A percentile compares a stretch with the other conserved stretches of the same genome.
Conservation (phyloP, 2,113 vertebrate species). For the Rhinopomastus cyanomelas region DNA sequence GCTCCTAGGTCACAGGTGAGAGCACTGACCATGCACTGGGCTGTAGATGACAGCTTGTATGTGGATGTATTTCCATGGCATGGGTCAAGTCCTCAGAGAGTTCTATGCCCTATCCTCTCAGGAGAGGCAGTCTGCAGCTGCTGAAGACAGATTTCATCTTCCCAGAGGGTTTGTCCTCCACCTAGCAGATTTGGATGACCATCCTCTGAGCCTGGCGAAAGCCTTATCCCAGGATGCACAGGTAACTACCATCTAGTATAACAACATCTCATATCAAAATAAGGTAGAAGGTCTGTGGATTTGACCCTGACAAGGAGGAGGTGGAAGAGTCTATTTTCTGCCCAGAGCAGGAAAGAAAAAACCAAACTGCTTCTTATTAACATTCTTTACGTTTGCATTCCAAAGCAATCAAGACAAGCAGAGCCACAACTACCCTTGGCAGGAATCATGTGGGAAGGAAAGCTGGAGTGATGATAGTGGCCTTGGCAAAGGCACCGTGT, state of each 20-base stretch:
- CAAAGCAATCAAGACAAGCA: neutral
- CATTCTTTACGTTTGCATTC: neutral
- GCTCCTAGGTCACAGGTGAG: neutral
- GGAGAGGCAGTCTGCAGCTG: neutral
- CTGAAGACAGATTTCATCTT: neutral
- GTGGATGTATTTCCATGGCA: neutral
- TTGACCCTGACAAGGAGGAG: neutral
- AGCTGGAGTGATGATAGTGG: neutral
- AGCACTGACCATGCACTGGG: neutral
- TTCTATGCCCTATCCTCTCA: neutral
- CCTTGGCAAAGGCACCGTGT: neutral
- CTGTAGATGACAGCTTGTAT: neutral
- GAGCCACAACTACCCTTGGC: neutral
- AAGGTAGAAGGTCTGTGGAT: neutral
- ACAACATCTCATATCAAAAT: neutral
- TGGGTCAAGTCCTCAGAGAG: fast-evolving
- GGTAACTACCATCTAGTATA: neutral
- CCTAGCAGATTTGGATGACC: neutral
- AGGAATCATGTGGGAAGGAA: neutral
- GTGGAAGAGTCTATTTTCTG: neutral
- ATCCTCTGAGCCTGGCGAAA: neutral
- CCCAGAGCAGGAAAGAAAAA: neutral
- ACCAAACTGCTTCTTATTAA: neutral
- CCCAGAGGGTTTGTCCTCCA: neutral
- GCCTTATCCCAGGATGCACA: neutral